Conservation (phyloP, 2,797 vertebrate species). For the Neosilurus hyrtlii region DNA sequence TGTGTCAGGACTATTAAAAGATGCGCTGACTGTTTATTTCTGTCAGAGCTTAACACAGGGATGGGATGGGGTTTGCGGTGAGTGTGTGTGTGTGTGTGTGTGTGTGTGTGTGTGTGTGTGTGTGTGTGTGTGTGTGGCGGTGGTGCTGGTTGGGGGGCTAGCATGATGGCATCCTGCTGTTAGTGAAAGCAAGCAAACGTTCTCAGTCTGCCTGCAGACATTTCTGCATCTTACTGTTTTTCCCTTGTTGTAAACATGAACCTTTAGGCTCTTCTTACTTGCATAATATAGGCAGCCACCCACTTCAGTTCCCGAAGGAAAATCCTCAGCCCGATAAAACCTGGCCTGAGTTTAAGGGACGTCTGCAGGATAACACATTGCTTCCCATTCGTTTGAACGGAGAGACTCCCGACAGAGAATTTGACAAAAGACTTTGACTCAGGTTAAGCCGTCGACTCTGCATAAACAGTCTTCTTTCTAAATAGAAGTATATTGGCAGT, state of each 20-base stretch:
- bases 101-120: not conserved
- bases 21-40: conserved; percentile 46
- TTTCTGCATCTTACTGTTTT: conserved; percentile 28
- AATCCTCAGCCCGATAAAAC: not conserved
- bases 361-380: not conserved
- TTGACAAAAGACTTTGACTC: not conserved
- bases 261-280: conserved; percentile 32
- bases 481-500: not conserved
- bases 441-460: not conserved
- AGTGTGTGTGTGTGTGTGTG: not conserved
- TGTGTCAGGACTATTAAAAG: conserved; percentile 49
- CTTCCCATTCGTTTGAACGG: not conserved
- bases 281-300: conserved; percentile 31
- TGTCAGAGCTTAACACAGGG: conserved; percentile 37
- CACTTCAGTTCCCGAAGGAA: not conserved
- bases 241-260: conserved; percentile 10
- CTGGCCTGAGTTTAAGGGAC: not conserved
- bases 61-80: not conserved
- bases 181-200: conserved; percentile 40
- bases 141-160: not conserved
- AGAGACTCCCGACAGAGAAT: not conserved
- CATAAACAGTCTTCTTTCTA: not conserved
- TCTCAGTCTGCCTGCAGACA: conserved; percentile 24
- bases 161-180: conserved; percentile 31
- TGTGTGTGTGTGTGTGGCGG: too few species aligned